A percentile compares a stretch with the other conserved stretches of the same genome.
Conservation (phyloP, 2,888 invertebrate genomes). For the Acanthosoma haemorrhoidale region DNA sequence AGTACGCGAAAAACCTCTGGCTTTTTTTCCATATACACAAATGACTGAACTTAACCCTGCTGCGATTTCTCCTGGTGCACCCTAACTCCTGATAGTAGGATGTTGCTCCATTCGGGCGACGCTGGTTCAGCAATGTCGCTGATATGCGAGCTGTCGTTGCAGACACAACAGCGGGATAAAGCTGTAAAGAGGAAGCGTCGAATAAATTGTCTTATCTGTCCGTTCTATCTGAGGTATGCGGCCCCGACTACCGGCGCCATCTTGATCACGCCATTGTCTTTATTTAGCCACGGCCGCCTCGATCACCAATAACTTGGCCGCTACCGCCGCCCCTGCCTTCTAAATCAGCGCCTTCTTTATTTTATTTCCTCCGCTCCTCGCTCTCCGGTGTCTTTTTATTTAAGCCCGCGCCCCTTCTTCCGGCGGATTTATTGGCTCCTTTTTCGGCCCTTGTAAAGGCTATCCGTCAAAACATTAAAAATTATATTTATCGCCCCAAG, state of each 20-base stretch:
- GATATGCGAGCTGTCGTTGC: neutral
- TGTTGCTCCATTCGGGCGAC: too few species aligned
- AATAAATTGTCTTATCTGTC: constrained; percentile 5
- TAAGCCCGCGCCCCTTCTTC: too few species aligned
- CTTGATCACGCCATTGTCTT: constrained; percentile 14
- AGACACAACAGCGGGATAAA: neutral
- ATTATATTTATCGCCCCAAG: too few species aligned
- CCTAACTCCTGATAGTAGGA: too few species aligned
- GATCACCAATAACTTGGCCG: constrained; percentile 3
- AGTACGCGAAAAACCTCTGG: too few species aligned
- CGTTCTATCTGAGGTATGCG: neutral
- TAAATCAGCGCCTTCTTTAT: constrained; percentile 4
- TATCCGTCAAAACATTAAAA: neutral
- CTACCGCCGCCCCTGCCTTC: constrained; percentile 12
- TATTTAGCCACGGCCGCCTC: constrained; percentile 7
- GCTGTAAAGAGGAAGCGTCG: constrained; percentile 12
- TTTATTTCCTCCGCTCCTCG: neutral
- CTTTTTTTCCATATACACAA: too few species aligned
- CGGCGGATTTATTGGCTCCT: neutral
- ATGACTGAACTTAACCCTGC: too few species aligned
- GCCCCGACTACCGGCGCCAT: constrained; percentile 10
- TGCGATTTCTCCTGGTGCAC: too few species aligned
- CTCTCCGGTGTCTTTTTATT: neutral
- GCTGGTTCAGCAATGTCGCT: too few species aligned
- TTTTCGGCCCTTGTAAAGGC: constrained; percentile 9